A percentile compares a stretch with the other conserved stretches of the same genome.
These are phyloP conservation scores for Temnothorax longispinosus DNA, from an alignment of 1,140 invertebrate genomes.

Conservation along the genomic window DNA sequence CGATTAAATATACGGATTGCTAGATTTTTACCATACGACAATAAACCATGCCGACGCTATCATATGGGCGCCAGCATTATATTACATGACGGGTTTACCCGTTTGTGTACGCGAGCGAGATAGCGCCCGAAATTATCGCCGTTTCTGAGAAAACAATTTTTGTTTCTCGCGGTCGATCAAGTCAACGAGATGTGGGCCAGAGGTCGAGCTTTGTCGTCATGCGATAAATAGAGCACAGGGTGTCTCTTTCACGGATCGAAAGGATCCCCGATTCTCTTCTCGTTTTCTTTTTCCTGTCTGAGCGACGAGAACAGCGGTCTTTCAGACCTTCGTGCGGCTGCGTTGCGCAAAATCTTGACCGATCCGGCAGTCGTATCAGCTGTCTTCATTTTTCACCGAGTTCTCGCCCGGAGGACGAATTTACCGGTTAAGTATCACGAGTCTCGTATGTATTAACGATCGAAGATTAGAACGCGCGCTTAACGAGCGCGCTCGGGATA, in stretches of 20 bases:
- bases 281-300: not conserved
- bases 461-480: slow-evolving; percentile 23
- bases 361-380: slow-evolving; percentile 18
- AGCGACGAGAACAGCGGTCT: not conserved
- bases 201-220: slow-evolving; percentile 32
- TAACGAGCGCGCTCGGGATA: slow-evolving; percentile 25
- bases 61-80: slow-evolving; percentile 66
- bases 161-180: slow-evolving; percentile 45
- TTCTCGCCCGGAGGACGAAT: slow-evolving; percentile 7
- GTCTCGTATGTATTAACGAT: slow-evolving; percentile 8
- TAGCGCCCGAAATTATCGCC: slow-evolving; percentile 30
- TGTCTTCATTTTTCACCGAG: not conserved
- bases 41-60: not conserved
- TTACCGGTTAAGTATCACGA: not conserved
- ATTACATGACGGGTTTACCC: not conserved
- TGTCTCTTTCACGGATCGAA: not conserved
- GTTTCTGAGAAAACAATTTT: slow-evolving; percentile 67
- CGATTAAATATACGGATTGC: slow-evolving; percentile 5
- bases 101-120: slow-evolving; percentile 4
- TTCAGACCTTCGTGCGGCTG: not conserved
- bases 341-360: not conserved
- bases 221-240: slow-evolving; percentile 17
- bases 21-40: slow-evolving; percentile 1
- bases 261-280: not conserved
- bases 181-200: slow-evolving; percentile 65